Conservation (phyloP, 2,888 invertebrate species). For the Athrips mouffetella region DNA sequence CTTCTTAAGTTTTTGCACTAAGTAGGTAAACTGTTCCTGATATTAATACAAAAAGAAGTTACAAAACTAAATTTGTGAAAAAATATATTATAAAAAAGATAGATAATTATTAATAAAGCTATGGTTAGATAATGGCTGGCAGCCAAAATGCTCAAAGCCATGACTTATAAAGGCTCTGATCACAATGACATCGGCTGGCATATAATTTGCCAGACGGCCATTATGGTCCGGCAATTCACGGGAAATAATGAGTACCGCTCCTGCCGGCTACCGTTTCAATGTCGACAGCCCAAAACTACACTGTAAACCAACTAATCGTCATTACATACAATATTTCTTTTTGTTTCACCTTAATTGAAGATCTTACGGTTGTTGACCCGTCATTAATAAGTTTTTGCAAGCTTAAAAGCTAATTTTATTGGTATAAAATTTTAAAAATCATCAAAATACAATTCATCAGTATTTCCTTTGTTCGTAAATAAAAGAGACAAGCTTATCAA, state of each 20-base stretch:
- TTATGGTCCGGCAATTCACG: slow-evolving; percentile 69
- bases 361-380: slow-evolving; percentile 33
- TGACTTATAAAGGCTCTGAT: slow-evolving; percentile 25
- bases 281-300: slow-evolving; percentile 14
- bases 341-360: slow-evolving; percentile 2
- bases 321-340: slow-evolving; percentile 10
- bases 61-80: no score
- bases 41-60: no score
- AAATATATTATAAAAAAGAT: neutral
- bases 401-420: neutral
- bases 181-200: slow-evolving; percentile 67
- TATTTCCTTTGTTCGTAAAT: slow-evolving; percentile 5
- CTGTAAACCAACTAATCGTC: slow-evolving; percentile 15
- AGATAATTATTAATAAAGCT: neutral
- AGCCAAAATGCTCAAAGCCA: slow-evolving; percentile 19
- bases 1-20: no score
- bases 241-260: slow-evolving; percentile 59
- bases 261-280: slow-evolving; percentile 43
- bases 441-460: neutral
- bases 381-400: neutral
- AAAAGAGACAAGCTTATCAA: slow-evolving; percentile 8
- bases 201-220: slow-evolving; percentile 64
- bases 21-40: no score
- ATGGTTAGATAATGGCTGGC: neutral
- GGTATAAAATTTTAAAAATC: neutral